Evolutionary conservation across 2,888 invertebrate species (phyloP).

Genomic region (Rhaphigaster nebulosa): DNA sequence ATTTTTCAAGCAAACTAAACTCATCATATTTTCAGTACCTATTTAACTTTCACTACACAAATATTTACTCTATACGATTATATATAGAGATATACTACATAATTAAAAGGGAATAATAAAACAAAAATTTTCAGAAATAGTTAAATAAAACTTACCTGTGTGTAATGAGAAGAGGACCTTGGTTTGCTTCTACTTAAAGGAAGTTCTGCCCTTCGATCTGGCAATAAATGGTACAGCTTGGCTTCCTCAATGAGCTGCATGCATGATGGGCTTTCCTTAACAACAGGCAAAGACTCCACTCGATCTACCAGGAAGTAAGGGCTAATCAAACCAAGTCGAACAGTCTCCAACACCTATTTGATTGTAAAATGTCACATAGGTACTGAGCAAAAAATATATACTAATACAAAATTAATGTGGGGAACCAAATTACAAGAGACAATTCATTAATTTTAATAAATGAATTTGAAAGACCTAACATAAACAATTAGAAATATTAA

Average conservation of each 20-base stretch:
- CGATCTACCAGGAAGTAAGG: conserved; percentile 71
- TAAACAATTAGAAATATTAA: neutral
- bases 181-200: conserved; percentile 68
- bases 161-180: conserved; percentile 68
- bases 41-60: neutral
- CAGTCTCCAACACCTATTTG: conserved; percentile 69
- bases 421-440: too few relatives aligned
- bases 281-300: conserved; percentile 69
- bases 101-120: neutral
- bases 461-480: neutral
- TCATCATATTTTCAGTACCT: neutral
- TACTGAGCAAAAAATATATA: neutral
- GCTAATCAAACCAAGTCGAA: conserved; percentile 70
- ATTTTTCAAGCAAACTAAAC: conserved; percentile 4
- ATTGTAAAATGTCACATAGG: neutral
- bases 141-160: conserved; percentile 63
- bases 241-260: conserved; percentile 70
- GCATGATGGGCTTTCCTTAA: conserved; percentile 68
- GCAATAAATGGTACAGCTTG: conserved; percentile 70
- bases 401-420: too few relatives aligned
- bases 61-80: neutral
- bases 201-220: conserved; percentile 69
- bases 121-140: neutral
- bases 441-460: neutral
- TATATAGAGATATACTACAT: neutral